Evolutionary conservation across 2,113 vertebrate genomes (phyloP).

Genomic region (Pomatostomus ruficeps): DNA sequence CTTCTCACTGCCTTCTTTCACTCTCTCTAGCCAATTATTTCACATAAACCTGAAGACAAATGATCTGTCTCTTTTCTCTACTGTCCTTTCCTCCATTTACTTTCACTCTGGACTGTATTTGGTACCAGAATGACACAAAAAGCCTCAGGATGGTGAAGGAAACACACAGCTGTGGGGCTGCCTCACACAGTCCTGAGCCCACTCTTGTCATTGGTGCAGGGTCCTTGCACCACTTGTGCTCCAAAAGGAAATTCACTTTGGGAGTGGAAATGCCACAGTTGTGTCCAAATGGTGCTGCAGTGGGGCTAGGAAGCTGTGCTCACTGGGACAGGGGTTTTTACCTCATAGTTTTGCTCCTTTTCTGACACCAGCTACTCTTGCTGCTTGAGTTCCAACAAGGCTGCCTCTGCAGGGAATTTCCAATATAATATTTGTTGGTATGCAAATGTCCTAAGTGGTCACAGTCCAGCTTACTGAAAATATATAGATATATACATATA

Average conservation of each 20-base stretch:
- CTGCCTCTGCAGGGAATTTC: neutral
- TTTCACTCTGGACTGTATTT: neutral
- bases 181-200: neutral
- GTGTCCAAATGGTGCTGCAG: neutral
- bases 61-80: neutral
- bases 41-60: neutral
- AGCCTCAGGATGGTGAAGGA: neutral
- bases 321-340: neutral
- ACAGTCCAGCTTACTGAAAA: neutral
- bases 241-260: neutral
- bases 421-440: neutral
- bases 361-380: neutral
- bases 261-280: neutral
- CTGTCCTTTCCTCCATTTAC: neutral
- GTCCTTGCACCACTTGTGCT: fast-evolving
- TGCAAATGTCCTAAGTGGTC: neutral
- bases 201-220: neutral
- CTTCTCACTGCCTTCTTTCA: neutral
- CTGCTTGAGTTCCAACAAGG: neutral
- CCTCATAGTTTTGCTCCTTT: neutral
- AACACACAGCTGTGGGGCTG: neutral
- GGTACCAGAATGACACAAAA: neutral
- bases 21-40: neutral
- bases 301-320: neutral
- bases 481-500: neutral